Evolutionary conservation across 1,140 invertebrate genomes (phyloP), one percentile per base, ranked within the genome.

Genomic region (Zaprionus camerounensis): DNA sequence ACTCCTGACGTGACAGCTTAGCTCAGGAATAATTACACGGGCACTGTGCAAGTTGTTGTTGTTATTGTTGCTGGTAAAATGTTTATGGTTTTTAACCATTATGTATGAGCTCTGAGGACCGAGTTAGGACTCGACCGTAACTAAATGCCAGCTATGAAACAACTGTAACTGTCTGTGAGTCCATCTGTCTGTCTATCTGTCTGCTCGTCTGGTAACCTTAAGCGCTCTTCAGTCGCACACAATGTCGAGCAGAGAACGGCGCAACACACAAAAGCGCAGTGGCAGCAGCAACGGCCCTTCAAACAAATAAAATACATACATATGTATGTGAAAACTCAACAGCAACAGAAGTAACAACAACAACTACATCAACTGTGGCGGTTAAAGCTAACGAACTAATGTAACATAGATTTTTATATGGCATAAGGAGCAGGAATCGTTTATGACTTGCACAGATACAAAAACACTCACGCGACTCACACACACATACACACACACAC

Each of bases 361-460:
- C 64, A 70, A 64, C 69, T 53, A 74, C 56, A 73, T 36, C 41
- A 22, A 73, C 59, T 31, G 55, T 34, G 61, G 31, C 56, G 66
- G 66, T 70, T 74, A 65, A 78, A 81, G 73, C 80, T 80, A 88
- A 88, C 81, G 81, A 87, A 87, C 84, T 85, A 88, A 90, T 90
- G 84, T 84, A 66, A 82, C 84, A 90, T 88, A 75, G 85, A 88
- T 88, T 90, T 87, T 88, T 65, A 88, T 74, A 62, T 62, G 49
- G 84, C 84, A 80, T 76, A 78, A 87, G 63, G 58, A 81, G 84
- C 83, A 69, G 66, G 74, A 68, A 83, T 78, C 78, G 75, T 73
- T 90, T 71, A 76, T 81, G 78, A 68, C 76, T 73, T 51, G 38
- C 70, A 58, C 70, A 72, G 70, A 66, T 59, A 72, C 70, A 56